Percentiles rank a stretch among this genome's conserved stretches.
phyloP scores from a whole-genome alignment of 2,888 invertebrate species.

The Macrosiphum euphorbiae region DNA sequence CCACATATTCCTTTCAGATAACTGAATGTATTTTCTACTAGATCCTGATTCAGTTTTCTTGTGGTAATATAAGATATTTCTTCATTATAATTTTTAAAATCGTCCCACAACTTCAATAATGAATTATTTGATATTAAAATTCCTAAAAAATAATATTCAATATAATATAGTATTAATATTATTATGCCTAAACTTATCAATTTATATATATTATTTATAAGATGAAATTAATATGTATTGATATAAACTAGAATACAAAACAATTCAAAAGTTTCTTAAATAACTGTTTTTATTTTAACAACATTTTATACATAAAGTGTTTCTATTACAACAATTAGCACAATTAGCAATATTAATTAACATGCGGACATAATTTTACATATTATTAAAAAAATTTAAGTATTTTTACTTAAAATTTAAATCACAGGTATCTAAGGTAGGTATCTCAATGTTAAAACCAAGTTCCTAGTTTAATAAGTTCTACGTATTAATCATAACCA shows the following conservation, averaged over 20 bases:
- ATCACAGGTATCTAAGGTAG: too few relatives aligned
- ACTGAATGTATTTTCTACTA: constrained; percentile 2
- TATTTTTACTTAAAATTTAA: too few relatives aligned
- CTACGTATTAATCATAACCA: too few relatives aligned
- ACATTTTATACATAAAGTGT: constrained; percentile 3
- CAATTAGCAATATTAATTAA: too few relatives aligned
- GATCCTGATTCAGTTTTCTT: background rate
- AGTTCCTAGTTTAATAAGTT: too few relatives aligned
- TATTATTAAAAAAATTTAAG: too few relatives aligned
- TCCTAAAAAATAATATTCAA: background rate
- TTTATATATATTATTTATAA: constrained; percentile 1
- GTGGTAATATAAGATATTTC: background rate
- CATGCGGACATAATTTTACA: too few relatives aligned
- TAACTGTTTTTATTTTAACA: background rate
- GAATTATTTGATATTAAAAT: constrained; percentile 15
- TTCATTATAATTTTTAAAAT: background rate
- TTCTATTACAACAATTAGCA: too few relatives aligned
- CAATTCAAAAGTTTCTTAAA: background rate
- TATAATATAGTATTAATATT: background rate
- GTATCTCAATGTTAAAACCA: too few relatives aligned
- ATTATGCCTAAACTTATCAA: background rate
- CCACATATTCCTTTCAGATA: constrained; percentile 9
- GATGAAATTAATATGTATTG: background rate
- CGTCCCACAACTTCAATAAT: background rate
- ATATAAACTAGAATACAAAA: background rate